A percentile compares a stretch with the other conserved stretches of the same genome.
Conservation (phyloP, 2,888 invertebrate genomes). For the Uloborus plumipes region DNA sequence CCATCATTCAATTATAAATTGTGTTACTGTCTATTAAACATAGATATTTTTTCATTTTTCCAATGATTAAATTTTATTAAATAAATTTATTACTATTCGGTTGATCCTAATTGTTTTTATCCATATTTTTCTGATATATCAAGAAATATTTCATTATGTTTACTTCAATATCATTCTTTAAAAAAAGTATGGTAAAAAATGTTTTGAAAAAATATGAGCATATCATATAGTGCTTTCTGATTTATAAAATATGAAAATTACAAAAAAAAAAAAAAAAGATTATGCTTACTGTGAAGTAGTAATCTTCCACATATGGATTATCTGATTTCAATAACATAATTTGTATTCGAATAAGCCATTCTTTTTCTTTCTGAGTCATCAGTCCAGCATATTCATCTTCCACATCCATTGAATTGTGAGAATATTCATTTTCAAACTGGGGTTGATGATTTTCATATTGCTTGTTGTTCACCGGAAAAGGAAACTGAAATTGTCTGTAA, state of each 20-base stretch:
- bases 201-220: background rate
- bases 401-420: background rate
- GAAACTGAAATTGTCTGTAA: constrained; percentile 30
- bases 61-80: too few relatives aligned
- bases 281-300: constrained; percentile 84
- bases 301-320: constrained; percentile 96
- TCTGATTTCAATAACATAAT: constrained; percentile 92
- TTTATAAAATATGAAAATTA: too few relatives aligned
- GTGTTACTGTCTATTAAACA: too few relatives aligned
- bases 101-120: too few relatives aligned
- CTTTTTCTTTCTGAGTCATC: constrained; percentile 94
- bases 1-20: too few relatives aligned
- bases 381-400: constrained; percentile 86
- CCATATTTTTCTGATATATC: too few relatives aligned
- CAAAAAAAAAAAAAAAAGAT: background rate
- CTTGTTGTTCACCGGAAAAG: background rate
- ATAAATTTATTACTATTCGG: too few relatives aligned
- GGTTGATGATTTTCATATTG: background rate
- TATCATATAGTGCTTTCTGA: background rate
- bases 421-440: background rate
- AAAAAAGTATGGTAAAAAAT: too few relatives aligned
- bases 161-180: too few relatives aligned
- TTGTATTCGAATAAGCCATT: constrained; percentile 97
- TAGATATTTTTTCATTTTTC: too few relatives aligned
- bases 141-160: too few relatives aligned